These are phyloP conservation scores for Phenganax marumi DNA, from an alignment of 92 coral and sea anemone genomes.

Conservation along the genomic window DNA sequence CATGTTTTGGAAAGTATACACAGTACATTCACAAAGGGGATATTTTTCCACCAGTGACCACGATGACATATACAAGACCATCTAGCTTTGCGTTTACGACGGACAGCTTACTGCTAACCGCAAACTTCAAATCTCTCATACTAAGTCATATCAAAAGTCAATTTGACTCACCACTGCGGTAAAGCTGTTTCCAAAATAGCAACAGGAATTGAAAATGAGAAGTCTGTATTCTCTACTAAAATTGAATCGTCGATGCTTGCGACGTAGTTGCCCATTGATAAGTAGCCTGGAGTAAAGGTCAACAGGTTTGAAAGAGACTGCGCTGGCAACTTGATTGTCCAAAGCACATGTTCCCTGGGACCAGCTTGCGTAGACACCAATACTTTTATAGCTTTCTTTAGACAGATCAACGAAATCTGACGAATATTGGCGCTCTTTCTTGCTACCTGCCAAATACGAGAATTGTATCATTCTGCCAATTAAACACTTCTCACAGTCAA, in stretches of 20 bases:
- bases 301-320: conserved; percentile 5
- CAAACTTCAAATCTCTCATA: no score
- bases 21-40: no score
- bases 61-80: no score
- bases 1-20: no score
- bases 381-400: not conserved
- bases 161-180: conserved; percentile 25
- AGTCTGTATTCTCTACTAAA: conserved; percentile 1
- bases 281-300: conserved; percentile 31
- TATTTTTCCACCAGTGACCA: no score
- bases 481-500: conserved; percentile 23
- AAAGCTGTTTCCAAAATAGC: conserved; percentile 22
- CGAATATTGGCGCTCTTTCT: conserved; percentile 9
- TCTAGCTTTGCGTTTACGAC: no score
- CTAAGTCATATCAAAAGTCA: conserved; percentile 33
- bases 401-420: not conserved
- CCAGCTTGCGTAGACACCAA: not conserved
- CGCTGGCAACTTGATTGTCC: not conserved
- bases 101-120: no score
- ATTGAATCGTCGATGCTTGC: conserved; percentile 33
- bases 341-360: not conserved
- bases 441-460: conserved; percentile 5
- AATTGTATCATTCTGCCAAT: conserved; percentile 15
- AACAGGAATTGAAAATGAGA: conserved; percentile 21
- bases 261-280: conserved; percentile 13